phyloP scores from a whole-genome alignment of 2,888 invertebrate genomes.

The Aphodius sticticus region DNA sequence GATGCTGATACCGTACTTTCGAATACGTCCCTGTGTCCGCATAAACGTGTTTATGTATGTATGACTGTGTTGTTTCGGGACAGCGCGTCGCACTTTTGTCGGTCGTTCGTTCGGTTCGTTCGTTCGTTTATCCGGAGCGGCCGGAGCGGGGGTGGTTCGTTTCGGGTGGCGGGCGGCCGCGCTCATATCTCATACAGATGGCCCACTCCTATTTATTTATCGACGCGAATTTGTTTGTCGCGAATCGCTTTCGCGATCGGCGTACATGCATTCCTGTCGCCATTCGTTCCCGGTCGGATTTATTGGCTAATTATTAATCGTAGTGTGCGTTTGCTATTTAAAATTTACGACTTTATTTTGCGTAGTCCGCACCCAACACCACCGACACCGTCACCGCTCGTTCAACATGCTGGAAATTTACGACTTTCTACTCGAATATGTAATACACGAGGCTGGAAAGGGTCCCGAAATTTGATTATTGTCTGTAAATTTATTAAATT shows the following conservation, averaged over 20 bases:
- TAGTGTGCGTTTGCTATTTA: slow-evolving; percentile 55
- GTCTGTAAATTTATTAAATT: too few species aligned
- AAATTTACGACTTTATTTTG: slow-evolving; percentile 51
- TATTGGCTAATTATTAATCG: slow-evolving; percentile 60
- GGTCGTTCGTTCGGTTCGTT: slow-evolving; percentile 33
- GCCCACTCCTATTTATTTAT: slow-evolving; percentile 48
- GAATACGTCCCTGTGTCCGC: slow-evolving; percentile 23
- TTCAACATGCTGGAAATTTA: slow-evolving; percentile 11
- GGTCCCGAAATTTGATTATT: neutral
- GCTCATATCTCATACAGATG: slow-evolving; percentile 43
- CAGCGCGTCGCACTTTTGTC: slow-evolving; percentile 33
- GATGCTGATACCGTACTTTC: neutral
- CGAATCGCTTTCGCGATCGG: slow-evolving; percentile 60
- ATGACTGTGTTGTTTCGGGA: slow-evolving; percentile 25
- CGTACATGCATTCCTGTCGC: slow-evolving; percentile 60
- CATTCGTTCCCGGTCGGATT: slow-evolving; percentile 59
- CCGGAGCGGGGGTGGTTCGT: neutral
- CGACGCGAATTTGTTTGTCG: slow-evolving; percentile 57
- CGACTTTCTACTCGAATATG: neutral
- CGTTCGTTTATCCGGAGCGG: slow-evolving; percentile 14
- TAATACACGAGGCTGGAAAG: neutral
- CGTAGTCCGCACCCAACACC: slow-evolving; percentile 19
- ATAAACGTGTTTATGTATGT: slow-evolving; percentile 25
- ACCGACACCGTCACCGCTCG: slow-evolving; percentile 15
- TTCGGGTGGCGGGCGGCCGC: neutral